Conservation (phyloP, 2,797 vertebrate genomes). For the Vireo griseus region DNA sequence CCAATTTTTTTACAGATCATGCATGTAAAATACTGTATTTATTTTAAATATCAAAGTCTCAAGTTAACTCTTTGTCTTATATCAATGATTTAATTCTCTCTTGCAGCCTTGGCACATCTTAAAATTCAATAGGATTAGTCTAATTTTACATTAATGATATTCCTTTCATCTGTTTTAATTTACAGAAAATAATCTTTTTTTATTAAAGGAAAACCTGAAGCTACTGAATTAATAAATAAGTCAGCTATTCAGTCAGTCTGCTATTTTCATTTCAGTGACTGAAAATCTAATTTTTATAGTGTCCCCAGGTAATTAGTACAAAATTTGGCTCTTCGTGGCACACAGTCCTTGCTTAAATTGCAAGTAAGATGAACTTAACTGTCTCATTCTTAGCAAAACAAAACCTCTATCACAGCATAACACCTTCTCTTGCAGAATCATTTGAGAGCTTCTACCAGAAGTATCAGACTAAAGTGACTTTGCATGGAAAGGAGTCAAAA, state of each 20-base stretch:
- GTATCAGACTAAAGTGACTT: neutral
- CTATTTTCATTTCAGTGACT: neutral
- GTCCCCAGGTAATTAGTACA: neutral
- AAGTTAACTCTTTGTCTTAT: neutral
- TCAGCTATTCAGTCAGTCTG: neutral
- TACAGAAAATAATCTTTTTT: neutral
- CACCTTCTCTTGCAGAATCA: neutral
- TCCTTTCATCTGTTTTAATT: neutral
- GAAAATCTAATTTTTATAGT: neutral
- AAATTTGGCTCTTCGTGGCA: neutral
- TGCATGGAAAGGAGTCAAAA: neutral
- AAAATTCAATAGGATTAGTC: neutral
- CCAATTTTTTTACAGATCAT: neutral
- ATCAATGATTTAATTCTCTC: neutral
- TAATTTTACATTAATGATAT: conserved; percentile 33
- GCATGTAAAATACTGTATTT: neutral
- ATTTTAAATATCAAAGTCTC: neutral
- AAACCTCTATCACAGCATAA: neutral
- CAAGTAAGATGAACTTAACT: neutral
- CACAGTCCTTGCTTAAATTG: neutral
- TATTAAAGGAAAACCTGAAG: conserved; percentile 17
- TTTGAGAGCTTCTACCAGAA: neutral
- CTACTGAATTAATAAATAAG: neutral
- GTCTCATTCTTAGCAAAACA: neutral
- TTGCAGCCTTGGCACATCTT: neutral